A percentile compares a stretch with the other conserved stretches of the same genome.
These are phyloP conservation scores for Hemistola chrysoprasaria DNA, from an alignment of 2,888 invertebrate species.

Conservation along the genomic window DNA sequence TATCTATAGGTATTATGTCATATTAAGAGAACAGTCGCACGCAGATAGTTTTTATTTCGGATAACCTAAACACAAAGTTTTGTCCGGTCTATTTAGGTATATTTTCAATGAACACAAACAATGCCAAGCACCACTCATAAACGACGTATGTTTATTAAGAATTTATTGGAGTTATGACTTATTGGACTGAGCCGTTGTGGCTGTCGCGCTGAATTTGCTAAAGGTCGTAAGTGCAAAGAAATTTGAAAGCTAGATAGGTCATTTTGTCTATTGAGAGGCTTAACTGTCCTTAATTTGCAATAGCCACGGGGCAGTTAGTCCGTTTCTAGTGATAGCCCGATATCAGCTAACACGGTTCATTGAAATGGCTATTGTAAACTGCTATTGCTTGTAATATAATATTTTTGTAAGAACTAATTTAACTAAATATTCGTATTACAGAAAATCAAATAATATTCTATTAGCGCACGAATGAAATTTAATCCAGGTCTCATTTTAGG, in stretches of 20 bases:
- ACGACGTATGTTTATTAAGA: slow-evolving; percentile 9
- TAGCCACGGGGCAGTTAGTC: slow-evolving; percentile 19
- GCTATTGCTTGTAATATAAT: slow-evolving; percentile 2
- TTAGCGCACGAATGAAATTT: too few species aligned
- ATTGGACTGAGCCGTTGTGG: not conserved
- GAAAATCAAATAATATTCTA: too few species aligned
- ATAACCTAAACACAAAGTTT: too few species aligned
- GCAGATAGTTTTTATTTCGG: too few species aligned
- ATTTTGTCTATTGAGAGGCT: not conserved
- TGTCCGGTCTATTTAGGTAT: too few species aligned
- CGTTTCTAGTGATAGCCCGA: slow-evolving; percentile 26
- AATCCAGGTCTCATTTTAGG: too few species aligned
- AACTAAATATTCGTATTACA: too few species aligned
- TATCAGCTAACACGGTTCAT: slow-evolving; percentile 25
- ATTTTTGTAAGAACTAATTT: slow-evolving; percentile 7
- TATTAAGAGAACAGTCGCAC: too few species aligned
- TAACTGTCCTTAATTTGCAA: slow-evolving; percentile 18
- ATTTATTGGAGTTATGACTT: slow-evolving; percentile 7
- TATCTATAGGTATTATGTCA: too few species aligned
- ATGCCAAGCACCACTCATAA: slow-evolving; percentile 9
- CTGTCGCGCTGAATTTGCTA: not conserved
- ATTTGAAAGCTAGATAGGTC: not conserved
- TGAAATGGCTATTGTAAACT: slow-evolving; percentile 9
- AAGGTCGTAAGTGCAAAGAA: slow-evolving; percentile 2
- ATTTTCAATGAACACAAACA: slow-evolving; percentile 13